These are phyloP conservation scores for Channa striata DNA, from an alignment of 2,797 vertebrate genomes.

Conservation along the genomic window DNA sequence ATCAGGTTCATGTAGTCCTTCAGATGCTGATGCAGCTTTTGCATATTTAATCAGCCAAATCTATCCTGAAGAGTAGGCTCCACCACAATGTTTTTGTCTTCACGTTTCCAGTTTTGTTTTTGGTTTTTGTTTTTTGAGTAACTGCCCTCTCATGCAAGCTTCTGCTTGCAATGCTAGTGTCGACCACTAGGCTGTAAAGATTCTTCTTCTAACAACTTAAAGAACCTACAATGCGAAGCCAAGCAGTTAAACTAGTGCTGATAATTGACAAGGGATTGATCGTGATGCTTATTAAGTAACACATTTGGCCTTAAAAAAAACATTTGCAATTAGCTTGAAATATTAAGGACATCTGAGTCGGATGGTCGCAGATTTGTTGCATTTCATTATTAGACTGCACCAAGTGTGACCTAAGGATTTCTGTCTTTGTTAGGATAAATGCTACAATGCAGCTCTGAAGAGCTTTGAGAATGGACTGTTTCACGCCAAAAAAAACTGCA, in stretches of 20 bases:
- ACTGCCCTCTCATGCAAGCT: background rate
- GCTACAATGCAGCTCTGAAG: accelerated
- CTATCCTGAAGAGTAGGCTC: background rate
- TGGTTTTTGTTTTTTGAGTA: background rate
- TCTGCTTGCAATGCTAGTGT: background rate
- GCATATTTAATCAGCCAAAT: background rate
- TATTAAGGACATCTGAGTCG: background rate
- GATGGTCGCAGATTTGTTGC: background rate
- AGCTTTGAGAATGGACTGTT: accelerated
- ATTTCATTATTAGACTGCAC: background rate
- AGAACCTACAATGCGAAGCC: too few species aligned
- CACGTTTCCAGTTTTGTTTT: too few species aligned
- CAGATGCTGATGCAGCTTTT: background rate
- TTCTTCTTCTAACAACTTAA: too few species aligned
- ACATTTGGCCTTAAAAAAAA: too few species aligned
- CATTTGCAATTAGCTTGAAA: too few species aligned
- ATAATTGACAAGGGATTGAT: too few species aligned
- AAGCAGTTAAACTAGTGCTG: too few species aligned
- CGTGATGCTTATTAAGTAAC: too few species aligned
- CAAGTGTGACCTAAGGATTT: background rate
- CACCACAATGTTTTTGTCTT: background rate
- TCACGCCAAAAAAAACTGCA: accelerated
- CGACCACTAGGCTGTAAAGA: background rate
- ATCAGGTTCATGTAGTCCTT: background rate
- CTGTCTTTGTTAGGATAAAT: background rate